Evolutionary conservation across 2,888 invertebrate species (phyloP).

Genomic region (Anodontia alba): DNA sequence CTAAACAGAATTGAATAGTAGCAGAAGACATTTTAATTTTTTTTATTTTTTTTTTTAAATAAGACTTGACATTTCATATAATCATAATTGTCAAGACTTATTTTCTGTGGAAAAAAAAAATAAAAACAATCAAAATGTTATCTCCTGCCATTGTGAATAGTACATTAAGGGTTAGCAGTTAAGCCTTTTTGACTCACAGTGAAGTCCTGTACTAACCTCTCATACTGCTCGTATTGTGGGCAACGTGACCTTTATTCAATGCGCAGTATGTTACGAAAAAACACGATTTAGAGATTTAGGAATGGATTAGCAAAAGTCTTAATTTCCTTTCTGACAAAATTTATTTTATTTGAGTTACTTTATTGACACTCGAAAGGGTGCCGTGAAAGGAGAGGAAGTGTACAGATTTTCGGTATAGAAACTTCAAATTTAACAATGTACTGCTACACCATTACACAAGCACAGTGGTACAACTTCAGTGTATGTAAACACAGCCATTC

Average conservation of each 20-base stretch:
- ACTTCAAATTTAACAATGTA: not conserved
- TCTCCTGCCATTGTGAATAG: too few relatives aligned
- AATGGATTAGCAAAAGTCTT: not conserved
- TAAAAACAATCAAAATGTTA: too few relatives aligned
- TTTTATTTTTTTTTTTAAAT: too few relatives aligned
- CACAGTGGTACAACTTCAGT: not conserved
- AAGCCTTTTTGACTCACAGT: too few relatives aligned
- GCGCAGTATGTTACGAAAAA: not conserved
- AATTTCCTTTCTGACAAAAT: not conserved
- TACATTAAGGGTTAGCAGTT: too few relatives aligned
- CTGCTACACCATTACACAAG: not conserved
- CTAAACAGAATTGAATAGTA: too few relatives aligned
- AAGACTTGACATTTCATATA: too few relatives aligned
- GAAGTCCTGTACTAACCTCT: too few relatives aligned
- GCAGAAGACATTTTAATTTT: too few relatives aligned
- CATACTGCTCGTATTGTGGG: too few relatives aligned
- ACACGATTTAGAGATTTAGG: not conserved
- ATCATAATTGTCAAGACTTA: too few relatives aligned
- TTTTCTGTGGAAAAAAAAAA: too few relatives aligned
- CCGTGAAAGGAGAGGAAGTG: not conserved
- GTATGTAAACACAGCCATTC: not conserved
- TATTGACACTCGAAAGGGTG: not conserved
- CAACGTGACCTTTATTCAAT: not conserved
- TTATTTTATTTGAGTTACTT: slow-evolving; percentile 10
- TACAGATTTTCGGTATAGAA: not conserved